These are phyloP conservation scores for Diplolepis rosae DNA, from an alignment of 2,888 invertebrate species.

Conservation along the genomic window DNA sequence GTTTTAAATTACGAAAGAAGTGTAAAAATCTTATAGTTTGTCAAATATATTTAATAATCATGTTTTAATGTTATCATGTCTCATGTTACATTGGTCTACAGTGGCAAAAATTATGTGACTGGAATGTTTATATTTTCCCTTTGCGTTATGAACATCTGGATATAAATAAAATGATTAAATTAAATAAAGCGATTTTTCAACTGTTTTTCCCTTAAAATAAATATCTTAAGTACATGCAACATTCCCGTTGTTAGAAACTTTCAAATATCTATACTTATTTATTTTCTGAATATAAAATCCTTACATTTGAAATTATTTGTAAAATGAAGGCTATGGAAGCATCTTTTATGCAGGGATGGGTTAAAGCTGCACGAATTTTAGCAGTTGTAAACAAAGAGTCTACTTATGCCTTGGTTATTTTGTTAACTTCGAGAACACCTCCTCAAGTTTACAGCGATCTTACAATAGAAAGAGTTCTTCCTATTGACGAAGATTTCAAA, in stretches of 20 bases:
- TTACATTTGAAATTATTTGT: background rate
- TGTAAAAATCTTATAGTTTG: background rate
- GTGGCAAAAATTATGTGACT: no score
- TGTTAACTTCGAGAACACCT: slow-evolving; percentile 78
- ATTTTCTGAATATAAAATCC: background rate
- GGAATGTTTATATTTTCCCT: no score
- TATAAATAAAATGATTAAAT: no score
- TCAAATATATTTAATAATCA: background rate
- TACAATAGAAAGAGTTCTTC: slow-evolving; percentile 86
- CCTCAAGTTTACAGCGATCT: slow-evolving; percentile 85
- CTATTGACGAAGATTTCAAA: slow-evolving; percentile 86
- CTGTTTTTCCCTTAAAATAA: no score
- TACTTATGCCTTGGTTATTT: slow-evolving; percentile 77
- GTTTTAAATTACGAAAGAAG: background rate
- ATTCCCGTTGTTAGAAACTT: no score
- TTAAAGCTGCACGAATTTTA: slow-evolving; percentile 76
- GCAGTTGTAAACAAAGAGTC: slow-evolving; percentile 78
- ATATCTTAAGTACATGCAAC: no score
- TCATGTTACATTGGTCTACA: no score
- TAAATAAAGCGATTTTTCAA: no score
- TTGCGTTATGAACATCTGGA: no score
- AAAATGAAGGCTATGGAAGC: slow-evolving; percentile 70
- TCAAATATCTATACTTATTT: background rate
- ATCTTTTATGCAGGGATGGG: slow-evolving; percentile 75
- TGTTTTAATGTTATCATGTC: background rate